These are phyloP conservation scores for Caenorhabditis sp. DNA, from an alignment of 2,888 invertebrate species.

Conservation along the genomic window DNA sequence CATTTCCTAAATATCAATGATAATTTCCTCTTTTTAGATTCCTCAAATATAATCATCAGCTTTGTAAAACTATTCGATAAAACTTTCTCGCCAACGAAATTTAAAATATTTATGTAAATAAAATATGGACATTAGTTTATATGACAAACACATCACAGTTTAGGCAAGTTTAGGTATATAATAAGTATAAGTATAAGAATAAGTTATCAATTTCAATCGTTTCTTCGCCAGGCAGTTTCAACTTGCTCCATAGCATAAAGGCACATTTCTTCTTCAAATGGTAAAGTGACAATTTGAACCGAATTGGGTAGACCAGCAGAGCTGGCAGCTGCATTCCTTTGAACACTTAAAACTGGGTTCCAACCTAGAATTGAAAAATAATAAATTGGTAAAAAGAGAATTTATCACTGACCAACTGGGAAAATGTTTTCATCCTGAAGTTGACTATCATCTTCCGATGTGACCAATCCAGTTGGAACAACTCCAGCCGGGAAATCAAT, in stretches of 20 bases:
- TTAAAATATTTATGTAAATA: neutral
- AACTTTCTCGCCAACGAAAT: neutral
- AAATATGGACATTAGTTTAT: neutral
- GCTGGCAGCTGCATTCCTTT: constrained; percentile 46
- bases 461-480: constrained; percentile 71
- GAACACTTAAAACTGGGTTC: constrained; percentile 43
- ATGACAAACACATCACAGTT: neutral
- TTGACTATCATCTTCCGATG: constrained; percentile 53
- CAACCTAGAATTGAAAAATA: too few species aligned
- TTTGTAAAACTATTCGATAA: neutral
- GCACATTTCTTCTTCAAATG: constrained; percentile 62
- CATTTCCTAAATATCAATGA: constrained; percentile 7
- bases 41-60: neutral
- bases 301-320: constrained; percentile 58
- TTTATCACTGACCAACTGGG: constrained; percentile 49
- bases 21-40: too few species aligned
- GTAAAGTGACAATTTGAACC: constrained; percentile 62
- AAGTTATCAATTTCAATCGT: neutral
- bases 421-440: constrained; percentile 57
- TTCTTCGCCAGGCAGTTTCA: constrained; percentile 28
- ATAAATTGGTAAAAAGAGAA: too few species aligned
- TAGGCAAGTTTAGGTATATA: too few species aligned
- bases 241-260: constrained; percentile 57
- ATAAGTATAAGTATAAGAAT: too few species aligned
- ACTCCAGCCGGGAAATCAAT: constrained; percentile 72